Conservation (phyloP, 2,797 vertebrate species). For the Remorina albescens region DNA sequence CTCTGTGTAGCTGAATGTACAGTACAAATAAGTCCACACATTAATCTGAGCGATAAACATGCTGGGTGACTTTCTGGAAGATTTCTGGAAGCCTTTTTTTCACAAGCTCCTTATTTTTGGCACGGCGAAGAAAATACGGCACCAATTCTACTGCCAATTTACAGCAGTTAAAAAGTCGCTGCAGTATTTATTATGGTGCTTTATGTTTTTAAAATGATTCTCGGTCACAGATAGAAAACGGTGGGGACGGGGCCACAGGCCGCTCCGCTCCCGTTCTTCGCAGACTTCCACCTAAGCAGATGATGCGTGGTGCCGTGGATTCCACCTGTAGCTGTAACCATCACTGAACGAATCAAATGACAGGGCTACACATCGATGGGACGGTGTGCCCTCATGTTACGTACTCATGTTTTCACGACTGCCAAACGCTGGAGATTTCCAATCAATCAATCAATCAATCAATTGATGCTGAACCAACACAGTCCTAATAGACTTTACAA, state of each 20-base stretch:
- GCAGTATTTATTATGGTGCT: slow-evolving; percentile 17
- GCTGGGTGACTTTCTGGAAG: background rate
- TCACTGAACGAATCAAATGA: slow-evolving; percentile 28
- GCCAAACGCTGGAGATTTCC: background rate
- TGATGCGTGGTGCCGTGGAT: slow-evolving; percentile 53
- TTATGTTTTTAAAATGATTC: slow-evolving; percentile 9
- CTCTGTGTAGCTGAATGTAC: background rate
- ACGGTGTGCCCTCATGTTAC: too few relatives aligned
- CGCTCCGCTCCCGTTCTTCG: background rate
- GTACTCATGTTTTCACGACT: background rate
- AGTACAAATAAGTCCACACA: background rate
- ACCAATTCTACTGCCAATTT: background rate
- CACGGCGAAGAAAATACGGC: background rate
- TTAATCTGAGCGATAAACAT: background rate
- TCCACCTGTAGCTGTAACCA: slow-evolving; percentile 16
- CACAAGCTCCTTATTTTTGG: background rate
- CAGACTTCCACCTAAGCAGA: slow-evolving; percentile 5
- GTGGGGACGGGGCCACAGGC: slow-evolving; percentile 3
- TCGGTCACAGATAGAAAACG: slow-evolving; percentile 2
- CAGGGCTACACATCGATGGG: background rate
- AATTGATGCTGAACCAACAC: too few relatives aligned
- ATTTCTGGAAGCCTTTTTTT: background rate
- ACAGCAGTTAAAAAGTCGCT: background rate
- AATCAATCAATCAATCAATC: too few relatives aligned
- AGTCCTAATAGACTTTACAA: background rate